A percentile compares a stretch with the other conserved stretches of the same genome.
Evolutionary conservation across 2,113 vertebrate species (phyloP).

Genomic region (Tretioscincus oriximinensis): DNA sequence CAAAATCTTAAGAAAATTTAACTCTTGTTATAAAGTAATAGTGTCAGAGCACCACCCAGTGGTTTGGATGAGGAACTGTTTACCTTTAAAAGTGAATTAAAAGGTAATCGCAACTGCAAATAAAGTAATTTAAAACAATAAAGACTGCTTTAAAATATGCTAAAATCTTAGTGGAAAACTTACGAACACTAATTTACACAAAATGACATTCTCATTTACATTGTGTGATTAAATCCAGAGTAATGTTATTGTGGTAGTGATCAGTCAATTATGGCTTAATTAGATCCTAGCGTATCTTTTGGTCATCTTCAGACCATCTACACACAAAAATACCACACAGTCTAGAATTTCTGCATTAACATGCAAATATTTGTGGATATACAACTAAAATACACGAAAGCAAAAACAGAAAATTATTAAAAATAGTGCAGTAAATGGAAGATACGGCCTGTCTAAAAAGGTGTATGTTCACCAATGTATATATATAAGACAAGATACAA

Average conservation of each 20-base stretch:
- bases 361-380: too few relatives aligned
- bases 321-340: not conserved
- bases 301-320: not conserved
- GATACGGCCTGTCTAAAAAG: too few relatives aligned
- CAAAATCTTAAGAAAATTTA: not conserved
- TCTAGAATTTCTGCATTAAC: not conserved
- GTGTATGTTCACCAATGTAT: too few relatives aligned
- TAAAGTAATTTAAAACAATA: not conserved
- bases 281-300: rapidly evolving
- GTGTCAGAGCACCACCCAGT: constrained; percentile 58
- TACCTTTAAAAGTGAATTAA: not conserved
- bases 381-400: too few relatives aligned
- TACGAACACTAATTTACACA: not conserved
- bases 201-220: rapidly evolving
- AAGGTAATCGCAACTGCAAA: not conserved
- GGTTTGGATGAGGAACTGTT: constrained; percentile 31
- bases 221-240: not conserved
- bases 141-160: constrained; percentile 6
- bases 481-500: too few relatives aligned
- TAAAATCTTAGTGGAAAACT: not conserved
- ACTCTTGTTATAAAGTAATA: constrained; percentile 32
- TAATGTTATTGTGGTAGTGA: not conserved
- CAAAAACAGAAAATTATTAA: too few relatives aligned
- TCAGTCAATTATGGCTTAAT: not conserved
- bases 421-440: too few relatives aligned